A percentile compares a stretch with the other conserved stretches of the same genome.
Evolutionary conservation across 2,113 vertebrate genomes (phyloP).

Genomic region (Etheostoma cragini): DNA sequence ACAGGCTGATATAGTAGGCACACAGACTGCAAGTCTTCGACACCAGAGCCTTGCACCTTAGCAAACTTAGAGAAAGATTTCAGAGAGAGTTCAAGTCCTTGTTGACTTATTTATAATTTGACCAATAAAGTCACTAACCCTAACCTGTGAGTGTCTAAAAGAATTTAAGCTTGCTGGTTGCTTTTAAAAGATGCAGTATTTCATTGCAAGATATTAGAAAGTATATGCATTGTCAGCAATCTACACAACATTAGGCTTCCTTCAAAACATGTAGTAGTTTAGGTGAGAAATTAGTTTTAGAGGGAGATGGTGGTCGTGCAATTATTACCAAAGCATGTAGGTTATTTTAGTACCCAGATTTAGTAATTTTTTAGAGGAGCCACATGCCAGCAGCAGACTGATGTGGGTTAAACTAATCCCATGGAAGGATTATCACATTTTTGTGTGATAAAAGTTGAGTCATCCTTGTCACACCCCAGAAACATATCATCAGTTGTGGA

Average conservation of each 20-base stretch:
- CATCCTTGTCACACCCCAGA: background rate
- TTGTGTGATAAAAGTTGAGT: background rate
- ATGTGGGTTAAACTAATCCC: background rate
- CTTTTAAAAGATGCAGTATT: no score
- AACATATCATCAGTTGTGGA: background rate
- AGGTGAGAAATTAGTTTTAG: constrained; percentile 28
- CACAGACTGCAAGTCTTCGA: background rate
- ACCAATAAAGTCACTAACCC: no score
- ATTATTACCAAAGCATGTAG: constrained; percentile 41
- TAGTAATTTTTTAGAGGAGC: background rate
- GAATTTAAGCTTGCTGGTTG: no score
- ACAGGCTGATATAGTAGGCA: background rate
- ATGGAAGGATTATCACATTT: background rate
- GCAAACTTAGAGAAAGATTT: no score
- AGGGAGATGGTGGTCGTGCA: background rate
- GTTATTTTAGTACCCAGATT: constrained; percentile 23
- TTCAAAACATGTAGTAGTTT: background rate
- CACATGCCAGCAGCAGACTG: background rate
- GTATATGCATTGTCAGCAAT: background rate
- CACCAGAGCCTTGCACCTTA: no score
- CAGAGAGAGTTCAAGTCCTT: no score
- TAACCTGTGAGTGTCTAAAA: no score
- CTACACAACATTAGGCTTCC: background rate
- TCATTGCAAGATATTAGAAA: no score
- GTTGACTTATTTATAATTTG: no score